Base-by-base conservation (phyloP, 2,797 vertebrate species). In the Cossypha dichroa region DNA sequence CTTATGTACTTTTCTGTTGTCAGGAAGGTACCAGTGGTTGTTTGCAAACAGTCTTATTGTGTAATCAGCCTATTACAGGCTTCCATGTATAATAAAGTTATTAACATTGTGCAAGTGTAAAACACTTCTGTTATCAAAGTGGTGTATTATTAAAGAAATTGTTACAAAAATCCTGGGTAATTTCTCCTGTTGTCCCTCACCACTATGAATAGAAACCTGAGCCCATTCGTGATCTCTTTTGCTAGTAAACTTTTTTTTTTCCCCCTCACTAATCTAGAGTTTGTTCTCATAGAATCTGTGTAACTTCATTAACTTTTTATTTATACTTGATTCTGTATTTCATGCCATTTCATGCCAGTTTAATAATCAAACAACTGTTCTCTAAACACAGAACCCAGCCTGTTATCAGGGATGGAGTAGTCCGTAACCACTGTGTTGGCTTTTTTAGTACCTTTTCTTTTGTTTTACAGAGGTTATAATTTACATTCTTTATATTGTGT, bases 31-130 rank as follows among this genome's bases (percentile, higher is more conserved):
- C 98, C 97, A 96, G 97, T 98, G 98, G 97, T 97, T 98, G 97
- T 98, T 98, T 97, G 97, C 98, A n/a, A n/a, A n/a, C n/a, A 95
- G 97, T 98, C 98, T 97, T 97, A 95, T 97, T 98, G 98, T 98
- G 98, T 98, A 97, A 98, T 98, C 97, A 94, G 98, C 98, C 98
- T 97, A 96, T 97, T 97, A 69, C 97, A 97, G 97, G 98, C 97
- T 97, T 97, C 97, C 98, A 98, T 99, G 98, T 99, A 99, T 99
- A 99, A 98, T 98, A 98, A 98, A 99, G 99, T 98, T 98, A 98
- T 99, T 99, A 97, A 97, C 98, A 98, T 98, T 99, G 99, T 99
- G 98, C 98, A 98, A 99, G 98, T 98, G 98, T 99, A 98, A 98
- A 98, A 99, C 98, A 98, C 98, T 98, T 98, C 98, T 98, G 98